Percentiles rank a stretch among this genome's conserved stretches.
Evolutionary conservation across 2,797 vertebrate genomes (phyloP).

Genomic region (Etheostoma nigrum): DNA sequence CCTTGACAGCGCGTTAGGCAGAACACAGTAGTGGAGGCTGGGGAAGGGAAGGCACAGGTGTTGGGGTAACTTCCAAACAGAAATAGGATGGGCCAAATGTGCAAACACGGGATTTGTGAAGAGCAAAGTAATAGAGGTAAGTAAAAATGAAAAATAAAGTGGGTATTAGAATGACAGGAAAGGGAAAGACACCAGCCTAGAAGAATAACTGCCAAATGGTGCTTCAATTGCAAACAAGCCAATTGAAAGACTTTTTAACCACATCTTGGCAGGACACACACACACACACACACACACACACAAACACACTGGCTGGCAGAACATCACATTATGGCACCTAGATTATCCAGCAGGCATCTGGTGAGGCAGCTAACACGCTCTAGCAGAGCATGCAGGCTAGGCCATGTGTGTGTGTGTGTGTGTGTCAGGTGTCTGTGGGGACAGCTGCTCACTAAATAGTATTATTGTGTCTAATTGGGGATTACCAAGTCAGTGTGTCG

Average conservation of each 20-base stretch:
- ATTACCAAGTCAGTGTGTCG: slow-evolving; percentile 65
- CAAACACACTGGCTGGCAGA: slow-evolving; percentile 59
- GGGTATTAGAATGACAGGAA: not conserved
- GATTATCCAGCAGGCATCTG: slow-evolving; percentile 80
- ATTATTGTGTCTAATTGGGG: slow-evolving; percentile 79
- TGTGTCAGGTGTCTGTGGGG: slow-evolving; percentile 66
- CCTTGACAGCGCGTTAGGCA: slow-evolving; percentile 39
- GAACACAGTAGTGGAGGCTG: slow-evolving; percentile 36
- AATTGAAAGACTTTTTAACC: slow-evolving; percentile 39
- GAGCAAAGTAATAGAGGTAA: not conserved
- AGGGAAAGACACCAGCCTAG: not conserved
- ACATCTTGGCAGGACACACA: slow-evolving; percentile 48
- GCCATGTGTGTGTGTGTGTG: slow-evolving; percentile 58
- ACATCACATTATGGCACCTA: slow-evolving; percentile 66
- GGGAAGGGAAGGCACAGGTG: slow-evolving; percentile 59
- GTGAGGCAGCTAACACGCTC: slow-evolving; percentile 71
- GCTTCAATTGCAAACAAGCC: slow-evolving; percentile 53
- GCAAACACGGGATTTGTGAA: slow-evolving; percentile 15
- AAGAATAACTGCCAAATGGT: slow-evolving; percentile 15
- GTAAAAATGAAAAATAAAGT: not conserved
- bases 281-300: slow-evolving; percentile 7
- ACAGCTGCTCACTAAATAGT: slow-evolving; percentile 80
- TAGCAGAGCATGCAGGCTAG: slow-evolving; percentile 62
- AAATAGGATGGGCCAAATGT: not conserved
- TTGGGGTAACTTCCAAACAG: slow-evolving; percentile 63